Evolutionary conservation across 2,113 vertebrate species (phyloP).

Genomic region (Chauna torquata): DNA sequence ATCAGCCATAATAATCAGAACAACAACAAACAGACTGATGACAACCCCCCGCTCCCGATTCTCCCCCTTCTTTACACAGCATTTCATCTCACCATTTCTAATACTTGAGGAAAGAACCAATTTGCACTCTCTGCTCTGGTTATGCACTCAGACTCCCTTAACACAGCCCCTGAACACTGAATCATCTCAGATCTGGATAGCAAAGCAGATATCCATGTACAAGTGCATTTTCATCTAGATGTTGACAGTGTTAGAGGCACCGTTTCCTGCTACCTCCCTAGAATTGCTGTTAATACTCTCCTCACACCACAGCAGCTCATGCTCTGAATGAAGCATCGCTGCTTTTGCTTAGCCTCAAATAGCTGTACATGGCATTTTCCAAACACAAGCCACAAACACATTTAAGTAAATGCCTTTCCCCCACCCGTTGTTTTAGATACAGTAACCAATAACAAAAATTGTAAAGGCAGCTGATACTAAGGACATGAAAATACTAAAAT

Average conservation of each 20-base stretch:
- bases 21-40: neutral
- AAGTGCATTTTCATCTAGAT: neutral
- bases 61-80: neutral
- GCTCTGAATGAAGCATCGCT: neutral
- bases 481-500: neutral
- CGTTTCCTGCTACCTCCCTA: neutral
- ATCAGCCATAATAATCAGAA: neutral
- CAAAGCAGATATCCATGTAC: neutral
- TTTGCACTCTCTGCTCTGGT: neutral
- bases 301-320: neutral
- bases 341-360: neutral
- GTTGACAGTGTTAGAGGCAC: neutral
- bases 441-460: neutral
- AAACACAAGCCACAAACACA: neutral
- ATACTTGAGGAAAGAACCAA: neutral
- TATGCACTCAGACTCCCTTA: fast-evolving
- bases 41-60: neutral
- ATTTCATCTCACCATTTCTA: neutral
- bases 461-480: neutral
- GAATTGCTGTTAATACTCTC: neutral
- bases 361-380: neutral
- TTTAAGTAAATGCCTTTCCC: neutral
- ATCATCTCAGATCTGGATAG: neutral
- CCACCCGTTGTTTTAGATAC: neutral
- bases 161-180: fast-evolving